Evolutionary conservation across 53 echinoderm and acorn worm species (phyloP).

Genomic region (Zoroaster sp.): DNA sequence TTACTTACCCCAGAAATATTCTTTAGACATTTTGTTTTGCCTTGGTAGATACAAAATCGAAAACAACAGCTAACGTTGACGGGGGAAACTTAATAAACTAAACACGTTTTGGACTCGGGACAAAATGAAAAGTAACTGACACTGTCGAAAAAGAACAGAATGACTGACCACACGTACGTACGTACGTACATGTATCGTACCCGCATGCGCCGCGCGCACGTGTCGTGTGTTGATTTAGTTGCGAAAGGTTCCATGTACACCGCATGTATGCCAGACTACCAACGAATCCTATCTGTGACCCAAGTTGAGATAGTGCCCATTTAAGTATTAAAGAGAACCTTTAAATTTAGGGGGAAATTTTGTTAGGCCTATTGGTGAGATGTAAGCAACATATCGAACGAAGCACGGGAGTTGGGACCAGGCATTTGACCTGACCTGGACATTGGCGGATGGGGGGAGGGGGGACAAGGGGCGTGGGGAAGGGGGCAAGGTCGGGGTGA

Average conservation of each 20-base stretch:
- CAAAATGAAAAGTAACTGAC: neutral
- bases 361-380: too few relatives aligned
- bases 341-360: too few relatives aligned
- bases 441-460: too few relatives aligned
- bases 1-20: slow-evolving; percentile 35
- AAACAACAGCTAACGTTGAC: neutral
- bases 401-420: too few relatives aligned
- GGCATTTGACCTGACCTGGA: too few relatives aligned
- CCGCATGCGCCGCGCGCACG: too few relatives aligned
- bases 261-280: neutral
- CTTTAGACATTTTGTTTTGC: neutral
- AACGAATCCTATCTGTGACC: neutral
- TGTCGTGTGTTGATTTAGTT: neutral
- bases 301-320: neutral
- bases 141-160: neutral
- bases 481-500: too few relatives aligned
- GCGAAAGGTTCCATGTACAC: neutral
- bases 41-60: neutral
- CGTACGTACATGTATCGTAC: neutral
- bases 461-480: too few relatives aligned
- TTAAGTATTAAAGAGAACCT: neutral
- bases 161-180: neutral
- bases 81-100: neutral
- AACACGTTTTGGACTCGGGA: neutral
- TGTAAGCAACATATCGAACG: too few relatives aligned